Evolutionary conservation across 2,113 vertebrate species (phyloP), one percentile per base, ranked within the genome.

Genomic region (Misgurnus anguillicaudatus): DNA sequence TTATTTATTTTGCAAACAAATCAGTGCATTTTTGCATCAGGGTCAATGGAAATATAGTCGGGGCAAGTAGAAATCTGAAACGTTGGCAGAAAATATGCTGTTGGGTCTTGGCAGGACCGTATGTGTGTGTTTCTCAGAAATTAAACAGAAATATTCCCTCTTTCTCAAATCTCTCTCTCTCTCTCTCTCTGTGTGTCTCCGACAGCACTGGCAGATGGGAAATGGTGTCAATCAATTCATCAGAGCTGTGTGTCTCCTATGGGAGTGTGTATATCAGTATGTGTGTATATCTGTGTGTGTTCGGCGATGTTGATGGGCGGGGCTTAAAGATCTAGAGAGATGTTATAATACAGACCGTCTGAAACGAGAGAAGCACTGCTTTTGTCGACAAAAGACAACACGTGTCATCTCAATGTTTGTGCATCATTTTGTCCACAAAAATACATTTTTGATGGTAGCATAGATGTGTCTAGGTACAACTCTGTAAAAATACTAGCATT

Each of bases 181-280:
- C 21, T 74, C 66, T 84, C 55, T 70, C 70, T 73, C 60, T 78
- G 57, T 75, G 63, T 77, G 75, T 77, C 79, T 76, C 85, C 87
- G 87, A 89, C 86, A 88, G 89, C 82, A 24, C 85, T 61, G 83
- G 85, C 86, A 89, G 91, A 92, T 91, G 88, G 88, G 87, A 90
- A 92, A 92, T 89, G 90, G 89, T 90, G 89, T 91, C 91, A 91
- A 90, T 92, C 89, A 91, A 91, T 92, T 90, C 88, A 90, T 90
- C 89, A 91, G 88, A 87, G 89, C 87, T 85, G 87, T 86, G 89
- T 87, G 88, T 86, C 85, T 90, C 88, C 85, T 84, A 73, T 48
- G 86, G 82, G 84, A 84, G 80, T 80, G 86, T 86, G 84, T 80
- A 74, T 75, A 66, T 73, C 58, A 58, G 69, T n/a, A 17, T 51